Percentiles rank a stretch among this genome's conserved stretches.
phyloP scores from a whole-genome alignment of 2,888 invertebrate genomes.

The Drosophila falleni region DNA sequence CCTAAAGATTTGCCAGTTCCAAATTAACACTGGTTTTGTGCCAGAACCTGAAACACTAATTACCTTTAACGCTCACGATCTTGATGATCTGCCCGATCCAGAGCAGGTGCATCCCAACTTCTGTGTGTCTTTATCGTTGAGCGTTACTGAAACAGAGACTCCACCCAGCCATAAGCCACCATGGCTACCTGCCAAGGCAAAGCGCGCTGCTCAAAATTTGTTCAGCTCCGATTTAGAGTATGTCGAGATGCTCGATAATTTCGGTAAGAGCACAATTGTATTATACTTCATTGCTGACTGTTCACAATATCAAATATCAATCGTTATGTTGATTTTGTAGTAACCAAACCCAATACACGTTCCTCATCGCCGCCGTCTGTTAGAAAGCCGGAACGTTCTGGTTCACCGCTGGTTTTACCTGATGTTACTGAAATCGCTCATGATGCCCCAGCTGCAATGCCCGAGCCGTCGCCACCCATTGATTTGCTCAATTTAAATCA shows the following conservation, averaged over 20 bases:
- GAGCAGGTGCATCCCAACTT: constrained; percentile 91
- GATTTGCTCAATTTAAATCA: constrained; percentile 87
- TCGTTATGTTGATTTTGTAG: constrained; percentile 59
- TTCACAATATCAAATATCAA: background rate
- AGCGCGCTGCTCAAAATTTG: constrained; percentile 86
- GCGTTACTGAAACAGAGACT: constrained; percentile 90
- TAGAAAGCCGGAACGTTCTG: constrained; percentile 55
- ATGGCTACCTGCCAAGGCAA: constrained; percentile 90
- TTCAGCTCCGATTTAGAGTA: constrained; percentile 92
- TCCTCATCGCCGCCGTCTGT: constrained; percentile 80
- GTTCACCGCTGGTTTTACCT: constrained; percentile 78
- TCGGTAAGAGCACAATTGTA: constrained; percentile 86
- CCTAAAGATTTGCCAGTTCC: constrained; percentile 94
- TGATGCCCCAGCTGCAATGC: constrained; percentile 76
- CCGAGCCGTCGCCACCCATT: constrained; percentile 84
- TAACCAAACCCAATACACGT: constrained; percentile 85
- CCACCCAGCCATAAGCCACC: constrained; percentile 89
- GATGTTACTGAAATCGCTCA: constrained; percentile 83
- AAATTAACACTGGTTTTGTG: constrained; percentile 96
- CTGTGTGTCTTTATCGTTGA: constrained; percentile 89
- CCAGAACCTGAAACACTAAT: constrained; percentile 90
- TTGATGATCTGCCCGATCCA: constrained; percentile 92
- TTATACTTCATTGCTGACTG: background rate
- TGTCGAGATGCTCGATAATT: constrained; percentile 93
- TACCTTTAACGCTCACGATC: constrained; percentile 90